phyloP scores from a whole-genome alignment of 2,113 vertebrate genomes.

The Chaetura pelagica region DNA sequence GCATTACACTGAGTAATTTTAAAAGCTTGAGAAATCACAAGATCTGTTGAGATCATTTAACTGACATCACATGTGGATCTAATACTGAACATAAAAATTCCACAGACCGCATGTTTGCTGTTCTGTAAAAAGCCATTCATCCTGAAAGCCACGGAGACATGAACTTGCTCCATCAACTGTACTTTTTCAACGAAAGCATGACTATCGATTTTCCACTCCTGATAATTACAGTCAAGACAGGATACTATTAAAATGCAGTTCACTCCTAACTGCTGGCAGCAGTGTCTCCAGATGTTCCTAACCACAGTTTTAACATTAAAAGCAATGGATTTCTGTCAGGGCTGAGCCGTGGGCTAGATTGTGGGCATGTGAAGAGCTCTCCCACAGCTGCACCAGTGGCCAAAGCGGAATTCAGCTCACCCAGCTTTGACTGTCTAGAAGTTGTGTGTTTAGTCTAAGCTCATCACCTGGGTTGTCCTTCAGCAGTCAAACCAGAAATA shows the following conservation, averaged over 20 bases:
- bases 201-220: not conserved
- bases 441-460: not conserved
- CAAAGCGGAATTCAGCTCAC: not conserved
- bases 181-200: not conserved
- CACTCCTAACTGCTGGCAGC: not conserved
- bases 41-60: constrained; percentile 3
- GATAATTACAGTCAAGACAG: not conserved
- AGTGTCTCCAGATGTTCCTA: not conserved
- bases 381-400: not conserved
- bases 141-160: not conserved
- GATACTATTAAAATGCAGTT: not conserved
- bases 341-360: not conserved
- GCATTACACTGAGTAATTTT: not conserved
- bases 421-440: not conserved
- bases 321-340: not conserved
- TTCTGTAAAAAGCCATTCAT: not conserved
- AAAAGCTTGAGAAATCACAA: constrained; percentile 33
- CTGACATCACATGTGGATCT: constrained; percentile 8
- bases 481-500: not conserved
- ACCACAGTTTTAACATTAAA: not conserved
- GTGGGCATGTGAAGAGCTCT: rapidly evolving
- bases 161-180: not conserved
- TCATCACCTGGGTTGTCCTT: not conserved
- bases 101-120: not conserved
- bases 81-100: not conserved